Percentiles rank a stretch among this genome's conserved stretches.
These are phyloP conservation scores for Phrixothrix hirtus DNA, from an alignment of 2,888 invertebrate genomes.

Conservation along the genomic window DNA sequence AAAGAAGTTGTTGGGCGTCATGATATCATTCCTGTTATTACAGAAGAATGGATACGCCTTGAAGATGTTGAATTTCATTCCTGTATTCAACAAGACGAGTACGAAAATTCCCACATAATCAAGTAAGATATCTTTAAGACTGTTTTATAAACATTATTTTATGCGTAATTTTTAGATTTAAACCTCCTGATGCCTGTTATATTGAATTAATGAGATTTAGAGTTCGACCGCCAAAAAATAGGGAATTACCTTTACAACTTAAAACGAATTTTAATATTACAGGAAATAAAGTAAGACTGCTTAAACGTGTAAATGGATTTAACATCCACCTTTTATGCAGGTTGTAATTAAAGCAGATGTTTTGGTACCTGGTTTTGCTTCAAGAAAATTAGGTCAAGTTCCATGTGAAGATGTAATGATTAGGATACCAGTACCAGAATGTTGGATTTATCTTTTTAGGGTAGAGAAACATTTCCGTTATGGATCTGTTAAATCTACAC, in stretches of 20 bases:
- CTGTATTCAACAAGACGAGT: slow-evolving; percentile 90
- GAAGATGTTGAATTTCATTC: slow-evolving; percentile 94
- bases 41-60: slow-evolving; percentile 98
- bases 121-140: slow-evolving; percentile 61
- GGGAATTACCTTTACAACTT: slow-evolving; percentile 94
- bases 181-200: slow-evolving; percentile 97
- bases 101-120: slow-evolving; percentile 80
- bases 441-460: slow-evolving; percentile 98
- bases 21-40: slow-evolving; percentile 97
- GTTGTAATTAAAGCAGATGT: slow-evolving; percentile 95
- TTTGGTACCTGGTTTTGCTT: slow-evolving; percentile 95
- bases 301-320: too few relatives aligned
- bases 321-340: slow-evolving; percentile 57
- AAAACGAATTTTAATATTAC: slow-evolving; percentile 87
- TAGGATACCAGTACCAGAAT: slow-evolving; percentile 96
- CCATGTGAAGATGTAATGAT: slow-evolving; percentile 98
- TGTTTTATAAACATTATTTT: not conserved
- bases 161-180: slow-evolving; percentile 67
- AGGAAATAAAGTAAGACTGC: slow-evolving; percentile 76
- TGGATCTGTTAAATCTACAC: slow-evolving; percentile 95
- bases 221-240: slow-evolving; percentile 91
- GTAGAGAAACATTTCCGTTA: slow-evolving; percentile 98
- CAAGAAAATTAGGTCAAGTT: slow-evolving; percentile 91
- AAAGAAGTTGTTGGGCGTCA: slow-evolving; percentile 98
- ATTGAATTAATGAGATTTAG: slow-evolving; percentile 96